Conservation (phyloP, 2,888 invertebrate species). For the Byasa hedistus region DNA sequence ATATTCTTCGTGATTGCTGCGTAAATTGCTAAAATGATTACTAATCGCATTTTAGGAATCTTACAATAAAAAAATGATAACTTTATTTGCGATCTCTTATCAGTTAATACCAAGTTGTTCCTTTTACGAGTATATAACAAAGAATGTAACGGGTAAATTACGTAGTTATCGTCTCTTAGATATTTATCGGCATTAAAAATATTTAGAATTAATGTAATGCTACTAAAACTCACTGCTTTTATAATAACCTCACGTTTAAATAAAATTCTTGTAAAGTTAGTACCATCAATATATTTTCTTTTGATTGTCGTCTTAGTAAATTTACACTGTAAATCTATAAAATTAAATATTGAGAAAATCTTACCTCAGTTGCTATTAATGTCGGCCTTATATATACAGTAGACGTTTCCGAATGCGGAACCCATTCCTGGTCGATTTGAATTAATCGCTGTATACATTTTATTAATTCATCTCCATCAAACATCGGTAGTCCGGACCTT, state of each 20-base stretch:
- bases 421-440: constrained; percentile 97
- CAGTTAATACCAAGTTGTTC: constrained; percentile 14
- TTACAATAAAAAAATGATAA: constrained; percentile 7
- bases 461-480: constrained; percentile 91
- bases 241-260: neutral
- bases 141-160: neutral
- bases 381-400: constrained; percentile 98
- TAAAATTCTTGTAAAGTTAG: neutral
- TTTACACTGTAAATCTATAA: neutral
- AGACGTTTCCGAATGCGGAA: constrained; percentile 93
- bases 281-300: neutral
- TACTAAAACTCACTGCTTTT: neutral
- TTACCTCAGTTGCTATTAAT: constrained; percentile 97
- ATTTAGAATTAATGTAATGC: neutral
- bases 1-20: constrained; percentile 1
- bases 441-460: constrained; percentile 91
- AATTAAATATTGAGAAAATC: constrained; percentile 45
- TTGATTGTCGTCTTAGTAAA: neutral
- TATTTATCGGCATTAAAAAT: neutral
- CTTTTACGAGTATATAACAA: neutral
- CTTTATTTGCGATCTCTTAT: constrained; percentile 16
- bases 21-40: constrained; percentile 5
- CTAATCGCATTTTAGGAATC: constrained; percentile 17
- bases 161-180: neutral
- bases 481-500: constrained; percentile 92